phyloP scores from a whole-genome alignment of 2,888 invertebrate genomes.

The Eupithecia dodoneata region DNA sequence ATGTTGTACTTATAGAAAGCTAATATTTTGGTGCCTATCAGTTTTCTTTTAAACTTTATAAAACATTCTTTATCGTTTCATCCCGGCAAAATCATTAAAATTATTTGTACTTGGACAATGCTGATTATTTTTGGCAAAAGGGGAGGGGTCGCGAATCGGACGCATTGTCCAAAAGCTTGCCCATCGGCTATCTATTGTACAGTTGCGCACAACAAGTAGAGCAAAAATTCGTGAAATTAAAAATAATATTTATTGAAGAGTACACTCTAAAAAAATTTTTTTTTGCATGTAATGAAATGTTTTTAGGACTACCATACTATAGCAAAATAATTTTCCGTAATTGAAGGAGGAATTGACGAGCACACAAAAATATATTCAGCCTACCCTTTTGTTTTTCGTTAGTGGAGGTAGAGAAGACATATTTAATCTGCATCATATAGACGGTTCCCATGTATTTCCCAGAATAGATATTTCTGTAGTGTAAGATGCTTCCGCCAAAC shows the following conservation, averaged over 20 bases:
- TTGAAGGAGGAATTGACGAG: too few species aligned
- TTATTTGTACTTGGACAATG: conserved; percentile 11
- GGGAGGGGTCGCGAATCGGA: conserved; percentile 27
- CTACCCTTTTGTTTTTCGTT: too few species aligned
- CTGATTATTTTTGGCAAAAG: conserved; percentile 20
- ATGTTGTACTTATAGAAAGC: too few species aligned
- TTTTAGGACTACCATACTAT: too few species aligned
- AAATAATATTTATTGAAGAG: too few species aligned
- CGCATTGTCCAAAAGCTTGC: conserved; percentile 36
- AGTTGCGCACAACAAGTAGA: conserved; percentile 15
- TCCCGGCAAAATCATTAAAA: neutral
- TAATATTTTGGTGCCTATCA: neutral
- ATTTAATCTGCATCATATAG: neutral
- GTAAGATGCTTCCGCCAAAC: neutral
- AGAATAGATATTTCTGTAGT: neutral
- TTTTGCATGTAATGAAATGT: too few species aligned
- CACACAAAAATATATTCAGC: too few species aligned
- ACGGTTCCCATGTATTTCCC: neutral
- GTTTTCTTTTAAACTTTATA: neutral
- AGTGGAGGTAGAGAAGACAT: neutral
- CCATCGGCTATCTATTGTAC: conserved; percentile 40
- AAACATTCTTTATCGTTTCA: neutral
- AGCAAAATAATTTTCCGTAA: too few species aligned
- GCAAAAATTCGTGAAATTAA: neutral
- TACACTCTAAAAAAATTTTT: too few species aligned